Percentiles rank a stretch among this genome's conserved stretches.
Evolutionary conservation across 2,888 invertebrate genomes (phyloP).

Genomic region (Slavum lentiscoides): DNA sequence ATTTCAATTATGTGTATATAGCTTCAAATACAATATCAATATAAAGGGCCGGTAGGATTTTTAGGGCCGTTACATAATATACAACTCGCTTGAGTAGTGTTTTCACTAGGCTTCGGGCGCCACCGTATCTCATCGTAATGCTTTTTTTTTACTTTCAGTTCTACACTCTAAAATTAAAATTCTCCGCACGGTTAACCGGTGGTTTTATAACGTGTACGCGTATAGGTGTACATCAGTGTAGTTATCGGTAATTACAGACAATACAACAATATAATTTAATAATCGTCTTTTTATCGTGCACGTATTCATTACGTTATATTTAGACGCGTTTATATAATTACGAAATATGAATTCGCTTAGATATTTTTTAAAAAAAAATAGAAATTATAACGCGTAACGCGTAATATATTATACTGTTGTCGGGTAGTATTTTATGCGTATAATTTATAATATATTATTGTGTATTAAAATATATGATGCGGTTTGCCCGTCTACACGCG

Average conservation of each 20-base stretch:
- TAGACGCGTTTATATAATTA: constrained; percentile 6
- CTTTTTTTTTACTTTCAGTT: background rate
- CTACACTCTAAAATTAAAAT: constrained; percentile 30
- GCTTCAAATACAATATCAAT: too few species aligned
- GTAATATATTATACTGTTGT: background rate
- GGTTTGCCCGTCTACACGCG: too few species aligned
- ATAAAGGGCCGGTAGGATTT: too few species aligned
- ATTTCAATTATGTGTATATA: too few species aligned
- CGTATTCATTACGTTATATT: background rate
- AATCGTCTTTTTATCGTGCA: background rate
- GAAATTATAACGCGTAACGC: background rate
- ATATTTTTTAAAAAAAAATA: background rate
- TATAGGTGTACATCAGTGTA: background rate
- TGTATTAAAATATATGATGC: background rate
- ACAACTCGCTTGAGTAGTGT: too few species aligned
- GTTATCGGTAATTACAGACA: constrained; percentile 17
- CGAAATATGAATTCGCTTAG: background rate
- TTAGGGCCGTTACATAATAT: too few species aligned
- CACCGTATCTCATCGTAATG: background rate
- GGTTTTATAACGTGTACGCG: too few species aligned
- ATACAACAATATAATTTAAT: background rate
- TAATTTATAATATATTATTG: too few species aligned
- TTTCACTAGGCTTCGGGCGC: too few species aligned
- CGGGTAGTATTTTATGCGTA: background rate
- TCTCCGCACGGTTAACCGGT: constrained; percentile 19